Percentiles rank a stretch among this genome's conserved stretches.
phyloP scores from a whole-genome alignment of 2,113 vertebrate genomes.

The Choloepus hoffmanni region DNA sequence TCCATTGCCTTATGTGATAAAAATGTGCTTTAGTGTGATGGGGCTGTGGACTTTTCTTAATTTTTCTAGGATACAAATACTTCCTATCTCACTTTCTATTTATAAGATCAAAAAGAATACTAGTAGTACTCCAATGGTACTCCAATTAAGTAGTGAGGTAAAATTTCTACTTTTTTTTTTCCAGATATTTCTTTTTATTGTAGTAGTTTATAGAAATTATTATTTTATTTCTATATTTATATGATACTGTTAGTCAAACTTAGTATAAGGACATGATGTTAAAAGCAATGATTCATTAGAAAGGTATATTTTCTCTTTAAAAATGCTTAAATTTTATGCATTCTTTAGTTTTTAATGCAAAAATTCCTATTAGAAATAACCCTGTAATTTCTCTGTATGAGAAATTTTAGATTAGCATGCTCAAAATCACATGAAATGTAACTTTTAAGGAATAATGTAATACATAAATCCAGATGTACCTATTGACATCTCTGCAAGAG shows the following conservation, averaged over 20 bases:
- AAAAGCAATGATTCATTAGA: slow-evolving; percentile 36
- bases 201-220: slow-evolving; percentile 43
- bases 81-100: slow-evolving; percentile 21
- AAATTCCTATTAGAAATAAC: slow-evolving; percentile 36
- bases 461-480: background rate
- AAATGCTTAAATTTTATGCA: slow-evolving; percentile 36
- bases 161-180: slow-evolving; percentile 37
- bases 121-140: background rate
- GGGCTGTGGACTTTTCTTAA: slow-evolving; percentile 15
- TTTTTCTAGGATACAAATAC: slow-evolving; percentile 29
- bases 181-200: slow-evolving; percentile 33
- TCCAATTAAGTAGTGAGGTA: background rate
- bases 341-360: slow-evolving; percentile 47
- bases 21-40: slow-evolving; percentile 17
- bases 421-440: slow-evolving; percentile 10
- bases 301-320: slow-evolving; percentile 24
- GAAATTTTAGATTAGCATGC: background rate
- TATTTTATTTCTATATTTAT: slow-evolving; percentile 27
- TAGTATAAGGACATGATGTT: background rate
- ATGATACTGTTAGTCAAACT: background rate
- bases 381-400: slow-evolving; percentile 23
- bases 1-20: background rate
- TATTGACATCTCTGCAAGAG: background rate
- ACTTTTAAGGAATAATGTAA: slow-evolving; percentile 13
- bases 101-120: background rate